Evolutionary conservation across 2,888 invertebrate genomes (phyloP).

Genomic region (Hydriomena furcata): DNA sequence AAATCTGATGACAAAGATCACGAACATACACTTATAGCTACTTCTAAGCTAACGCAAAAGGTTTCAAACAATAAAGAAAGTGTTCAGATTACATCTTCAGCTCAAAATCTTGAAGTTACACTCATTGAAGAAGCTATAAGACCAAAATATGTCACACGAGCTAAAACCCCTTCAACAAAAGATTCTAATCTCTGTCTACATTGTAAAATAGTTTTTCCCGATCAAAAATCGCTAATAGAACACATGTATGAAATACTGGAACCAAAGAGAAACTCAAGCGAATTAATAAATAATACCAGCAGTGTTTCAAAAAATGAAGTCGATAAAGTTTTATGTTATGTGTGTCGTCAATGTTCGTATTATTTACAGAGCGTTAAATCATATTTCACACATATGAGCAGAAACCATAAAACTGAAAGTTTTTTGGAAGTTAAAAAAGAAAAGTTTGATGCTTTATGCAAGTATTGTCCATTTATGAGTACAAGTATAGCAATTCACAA

Average conservation of each 20-base stretch:
- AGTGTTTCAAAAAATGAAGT: constrained; percentile 9
- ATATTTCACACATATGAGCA: constrained; percentile 41
- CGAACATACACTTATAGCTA: background rate
- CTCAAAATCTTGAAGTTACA: background rate
- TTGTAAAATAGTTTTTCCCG: constrained; percentile 54
- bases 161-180: constrained; percentile 1
- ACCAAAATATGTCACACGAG: constrained; percentile 8
- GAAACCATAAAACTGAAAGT: constrained; percentile 42
- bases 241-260: constrained; percentile 62
- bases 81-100: background rate
- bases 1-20: background rate
- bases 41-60: background rate
- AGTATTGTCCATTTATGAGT: constrained; percentile 43
- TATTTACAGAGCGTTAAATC: constrained; percentile 36
- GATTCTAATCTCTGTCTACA: constrained; percentile 53
- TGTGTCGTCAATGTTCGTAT: constrained; percentile 41
- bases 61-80: background rate
- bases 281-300: background rate
- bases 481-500: constrained; percentile 37
- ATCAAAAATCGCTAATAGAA: constrained; percentile 55
- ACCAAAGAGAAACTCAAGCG: constrained; percentile 31
- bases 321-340: constrained; percentile 21
- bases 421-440: constrained; percentile 34
- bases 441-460: constrained; percentile 48
- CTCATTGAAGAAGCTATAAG: background rate